Evolutionary conservation across 2,113 vertebrate genomes (phyloP), one percentile per base, ranked within the genome.

Genomic region (Laticauda laticaudata): DNA sequence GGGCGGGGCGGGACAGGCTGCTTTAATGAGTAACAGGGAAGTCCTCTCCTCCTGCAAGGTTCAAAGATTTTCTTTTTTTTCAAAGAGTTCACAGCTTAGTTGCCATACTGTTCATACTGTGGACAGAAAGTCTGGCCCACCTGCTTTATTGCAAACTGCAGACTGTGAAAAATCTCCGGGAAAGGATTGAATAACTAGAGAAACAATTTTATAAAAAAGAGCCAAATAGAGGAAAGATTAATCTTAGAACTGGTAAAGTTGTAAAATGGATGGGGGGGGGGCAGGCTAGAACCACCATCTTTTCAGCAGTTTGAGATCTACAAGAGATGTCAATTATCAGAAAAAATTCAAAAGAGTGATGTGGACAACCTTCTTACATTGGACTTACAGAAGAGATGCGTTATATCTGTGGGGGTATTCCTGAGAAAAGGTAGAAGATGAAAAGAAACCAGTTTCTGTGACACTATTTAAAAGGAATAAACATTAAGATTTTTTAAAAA

Each of bases 271-370:
- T 53, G 48, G 14, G 43, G n/a, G 43, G n/a, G 88, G 88, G 54
- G 43, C 43, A 93, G 59, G 21, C 12, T 26, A 89, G 90, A 90
- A 92, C 51, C 24, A 91, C 39, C 91, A 0, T 24, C 61, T 56
- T 86, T 86, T 92, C 64, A 91, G 92, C 51, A 23, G 12, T 51
- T 0, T 87, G 3, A 24, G 75, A 26, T 86, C 51, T 56, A 59
- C 75, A 92, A 14, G 29, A 54, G 29, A 54, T 92, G 21, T 92
- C 92, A 64, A 64, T 89, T 89, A 87, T 15, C 89, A 91, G 55
- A 29, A 86, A 94, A 94, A 29, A 9, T 43, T 81, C 34, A 29
- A n/a, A 34, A 69, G 29, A n/a, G 29, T n/a, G 29, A n/a, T 4
- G 0, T 69, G 61, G 64, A 34, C 64, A 69, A 34, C 12, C 14